Evolutionary conservation across 2,888 invertebrate genomes (phyloP).

Genomic region (Nemoura dubitans): DNA sequence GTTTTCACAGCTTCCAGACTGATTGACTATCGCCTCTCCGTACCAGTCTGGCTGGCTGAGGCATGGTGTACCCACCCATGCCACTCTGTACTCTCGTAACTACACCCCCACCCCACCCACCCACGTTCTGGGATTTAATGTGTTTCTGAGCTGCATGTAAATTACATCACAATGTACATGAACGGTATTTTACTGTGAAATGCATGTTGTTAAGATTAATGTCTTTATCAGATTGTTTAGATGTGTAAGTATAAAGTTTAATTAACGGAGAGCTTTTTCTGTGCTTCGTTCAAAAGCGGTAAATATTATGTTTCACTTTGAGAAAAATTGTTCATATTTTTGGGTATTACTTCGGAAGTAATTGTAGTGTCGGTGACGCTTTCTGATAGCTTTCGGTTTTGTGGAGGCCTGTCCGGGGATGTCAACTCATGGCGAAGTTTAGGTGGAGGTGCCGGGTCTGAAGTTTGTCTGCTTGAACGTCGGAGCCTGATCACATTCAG

Average conservation of each 20-base stretch:
- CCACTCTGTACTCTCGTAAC: neutral
- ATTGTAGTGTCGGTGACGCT: neutral
- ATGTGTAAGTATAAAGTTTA: neutral
- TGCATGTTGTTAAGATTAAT: neutral
- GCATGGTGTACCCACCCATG: neutral
- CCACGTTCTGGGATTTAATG: neutral
- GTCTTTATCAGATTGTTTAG: slow-evolving; percentile 12
- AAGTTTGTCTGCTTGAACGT: neutral
- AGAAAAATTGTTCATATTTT: no score
- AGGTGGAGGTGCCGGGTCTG: neutral
- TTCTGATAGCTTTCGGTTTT: neutral
- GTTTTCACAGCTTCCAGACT: neutral
- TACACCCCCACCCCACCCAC: neutral
- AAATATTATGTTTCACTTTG: neutral
- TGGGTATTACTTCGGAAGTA: neutral
- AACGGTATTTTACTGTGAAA: neutral
- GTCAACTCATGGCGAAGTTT: neutral
- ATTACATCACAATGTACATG: neutral
- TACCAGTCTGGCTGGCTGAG: neutral
- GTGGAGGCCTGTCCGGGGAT: neutral
- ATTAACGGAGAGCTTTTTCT: neutral
- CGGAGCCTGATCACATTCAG: neutral
- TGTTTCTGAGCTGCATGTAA: neutral
- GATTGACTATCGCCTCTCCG: neutral
- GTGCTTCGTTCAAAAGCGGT: neutral